A percentile compares a stretch with the other conserved stretches of the same genome.
phyloP scores from a whole-genome alignment of 2,113 vertebrate genomes.

The Condylura cristata region DNA sequence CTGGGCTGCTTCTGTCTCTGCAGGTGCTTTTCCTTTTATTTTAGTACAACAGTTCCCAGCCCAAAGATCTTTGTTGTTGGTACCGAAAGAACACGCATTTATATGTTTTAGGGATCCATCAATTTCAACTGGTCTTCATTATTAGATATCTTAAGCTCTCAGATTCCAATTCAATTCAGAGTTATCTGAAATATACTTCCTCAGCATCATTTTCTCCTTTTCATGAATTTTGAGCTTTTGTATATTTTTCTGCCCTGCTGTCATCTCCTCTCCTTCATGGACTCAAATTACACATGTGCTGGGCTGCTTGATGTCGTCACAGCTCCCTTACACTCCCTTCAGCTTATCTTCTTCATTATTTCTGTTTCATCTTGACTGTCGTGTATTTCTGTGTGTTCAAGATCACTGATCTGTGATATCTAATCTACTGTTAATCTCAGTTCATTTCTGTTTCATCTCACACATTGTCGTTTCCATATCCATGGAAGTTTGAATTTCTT shows the following conservation, averaged over 20 bases:
- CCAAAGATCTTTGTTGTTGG: background rate
- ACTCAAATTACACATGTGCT: background rate
- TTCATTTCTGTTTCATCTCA: background rate
- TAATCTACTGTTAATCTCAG: background rate
- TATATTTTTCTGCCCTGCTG: background rate
- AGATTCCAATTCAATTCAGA: background rate
- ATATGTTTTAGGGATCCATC: background rate
- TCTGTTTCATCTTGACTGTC: background rate
- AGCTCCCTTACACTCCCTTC: background rate
- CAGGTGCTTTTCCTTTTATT: background rate
- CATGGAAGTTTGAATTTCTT: background rate
- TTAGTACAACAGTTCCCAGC: background rate
- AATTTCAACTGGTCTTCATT: background rate
- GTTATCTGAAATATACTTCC: background rate
- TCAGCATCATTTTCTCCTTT: background rate
- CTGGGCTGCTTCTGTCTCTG: background rate
- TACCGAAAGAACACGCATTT: background rate
- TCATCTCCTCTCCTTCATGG: background rate
- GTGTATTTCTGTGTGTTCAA: background rate
- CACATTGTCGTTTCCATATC: no score
- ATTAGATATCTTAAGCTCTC: background rate
- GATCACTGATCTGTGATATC: background rate
- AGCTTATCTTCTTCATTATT: background rate
- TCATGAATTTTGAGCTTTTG: background rate
- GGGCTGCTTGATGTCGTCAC: background rate